These are phyloP conservation scores for Muscicapa adusta DNA, from an alignment of 2,113 vertebrate species.

Conservation along the genomic window DNA sequence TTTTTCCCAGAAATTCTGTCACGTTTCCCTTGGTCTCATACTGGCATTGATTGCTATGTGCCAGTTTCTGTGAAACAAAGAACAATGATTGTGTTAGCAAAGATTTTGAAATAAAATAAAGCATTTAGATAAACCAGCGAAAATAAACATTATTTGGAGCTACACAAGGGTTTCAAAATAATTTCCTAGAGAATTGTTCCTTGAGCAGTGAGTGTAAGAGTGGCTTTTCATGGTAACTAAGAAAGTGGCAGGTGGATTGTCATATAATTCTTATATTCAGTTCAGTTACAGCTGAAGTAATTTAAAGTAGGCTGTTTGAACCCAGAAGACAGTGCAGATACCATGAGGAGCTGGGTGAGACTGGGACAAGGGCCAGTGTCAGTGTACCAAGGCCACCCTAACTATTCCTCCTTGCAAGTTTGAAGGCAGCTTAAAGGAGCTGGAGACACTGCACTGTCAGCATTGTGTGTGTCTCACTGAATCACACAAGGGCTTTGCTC, in stretches of 20 bases:
- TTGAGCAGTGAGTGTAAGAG: background rate
- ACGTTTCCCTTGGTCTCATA: background rate
- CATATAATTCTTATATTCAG: background rate
- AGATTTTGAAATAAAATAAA: background rate
- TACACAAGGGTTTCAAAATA: background rate
- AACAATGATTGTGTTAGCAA: background rate
- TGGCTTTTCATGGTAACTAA: background rate
- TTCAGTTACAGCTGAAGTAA: background rate
- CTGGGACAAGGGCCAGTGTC: fast-evolving
- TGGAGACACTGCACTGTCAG: background rate
- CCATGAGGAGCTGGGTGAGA: background rate
- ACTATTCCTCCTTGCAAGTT: background rate
- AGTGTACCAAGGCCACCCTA: too few relatives aligned
- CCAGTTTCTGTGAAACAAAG: background rate
- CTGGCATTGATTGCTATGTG: background rate
- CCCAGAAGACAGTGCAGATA: background rate
- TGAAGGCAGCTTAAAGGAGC: background rate
- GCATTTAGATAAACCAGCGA: background rate
- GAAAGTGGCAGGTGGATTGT: background rate
- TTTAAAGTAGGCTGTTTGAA: background rate
- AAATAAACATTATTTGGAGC: background rate
- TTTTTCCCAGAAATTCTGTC: slow-evolving; percentile 4
- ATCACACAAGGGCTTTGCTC: background rate
- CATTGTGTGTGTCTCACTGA: background rate
- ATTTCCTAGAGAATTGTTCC: background rate